Evolutionary conservation across 2,888 invertebrate genomes (phyloP), one percentile per base, ranked within the genome.

Genomic region (Amblyjoppa fuscipennis): DNA sequence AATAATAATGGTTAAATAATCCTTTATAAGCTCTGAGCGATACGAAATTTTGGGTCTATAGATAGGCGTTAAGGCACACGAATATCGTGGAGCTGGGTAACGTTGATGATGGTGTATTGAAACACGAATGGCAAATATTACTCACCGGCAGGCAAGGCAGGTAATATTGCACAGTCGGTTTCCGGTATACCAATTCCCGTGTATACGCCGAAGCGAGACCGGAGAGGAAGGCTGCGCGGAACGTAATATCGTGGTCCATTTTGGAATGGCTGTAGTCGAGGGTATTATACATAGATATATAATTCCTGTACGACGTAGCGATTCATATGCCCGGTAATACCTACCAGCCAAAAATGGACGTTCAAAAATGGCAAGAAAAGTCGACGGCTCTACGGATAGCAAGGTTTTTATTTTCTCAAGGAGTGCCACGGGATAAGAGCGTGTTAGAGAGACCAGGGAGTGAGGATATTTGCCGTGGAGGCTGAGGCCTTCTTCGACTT

Each of bases 171-270:
- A 71, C 68, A 73, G 51, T 78, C 45, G 51, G 34, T 71, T 85
- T 74, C 51, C 59, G 49, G 59, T 71, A 71, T 76, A 74, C 61
- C n/a, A 66, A 34, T 20, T 66, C 34, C 16, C n/a, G 49, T 49
- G 68, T 81, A 61, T 31, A 31, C 34, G 45, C 64, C 38, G 38
- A 9, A 38, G 59, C 31, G 56, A 28, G 69, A 81, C 31, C 3
- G 34, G 53, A 34, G 51, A 20, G 56, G 51, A 64, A 66, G 75
- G 28, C 70, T 53, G 66, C 41, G 51, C 53, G 51, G 66, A 51
- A 85, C 66, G 82, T 73, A 85, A 85, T 83, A 85, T 83, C 68
- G 82, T 80, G 79, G 59, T 80, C 76, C 76, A 83, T 83, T 85
- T 77, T 80, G 59, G 61, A 80, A 79, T 66, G 56, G 85, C 76